These are phyloP conservation scores for Mus pahari DNA, from an alignment of 2,113 vertebrate genomes.

Conservation along the genomic window DNA sequence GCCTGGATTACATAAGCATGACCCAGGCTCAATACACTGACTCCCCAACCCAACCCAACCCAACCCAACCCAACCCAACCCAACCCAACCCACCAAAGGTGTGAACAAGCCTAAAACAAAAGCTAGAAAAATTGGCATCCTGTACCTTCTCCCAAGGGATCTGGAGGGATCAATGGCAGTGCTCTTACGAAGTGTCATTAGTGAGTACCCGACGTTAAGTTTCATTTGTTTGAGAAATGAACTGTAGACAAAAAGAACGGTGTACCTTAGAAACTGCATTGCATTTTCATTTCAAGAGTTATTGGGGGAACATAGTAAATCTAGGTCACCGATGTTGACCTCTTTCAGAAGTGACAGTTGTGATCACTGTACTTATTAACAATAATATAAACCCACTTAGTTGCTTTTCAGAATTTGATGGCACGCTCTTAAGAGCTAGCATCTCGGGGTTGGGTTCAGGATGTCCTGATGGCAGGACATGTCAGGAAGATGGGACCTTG, in stretches of 20 bases:
- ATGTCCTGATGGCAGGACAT: background rate
- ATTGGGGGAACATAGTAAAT: conserved; percentile 36
- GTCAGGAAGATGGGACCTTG: conserved; percentile 45
- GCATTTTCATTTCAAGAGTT: conserved; percentile 49
- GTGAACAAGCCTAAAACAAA: background rate
- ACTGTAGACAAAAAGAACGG: background rate
- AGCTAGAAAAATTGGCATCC: background rate
- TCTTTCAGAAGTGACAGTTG: conserved; percentile 36
- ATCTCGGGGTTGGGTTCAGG: background rate
- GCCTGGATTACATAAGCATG: background rate
- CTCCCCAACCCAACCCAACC: no score
- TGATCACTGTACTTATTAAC: conserved; percentile 5
- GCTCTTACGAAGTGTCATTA: conserved; percentile 35
- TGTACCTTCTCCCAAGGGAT: conserved; percentile 36
- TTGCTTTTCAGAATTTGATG: conserved; percentile 39
- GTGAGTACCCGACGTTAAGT: conserved; percentile 10
- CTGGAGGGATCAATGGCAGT: conserved; percentile 1
- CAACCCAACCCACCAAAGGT: background rate
- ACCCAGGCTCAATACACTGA: background rate
- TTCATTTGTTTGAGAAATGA: conserved; percentile 29
- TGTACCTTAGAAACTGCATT: background rate
- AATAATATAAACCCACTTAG: background rate
- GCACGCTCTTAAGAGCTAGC: background rate
- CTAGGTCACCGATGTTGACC: background rate
- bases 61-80: background rate